phyloP scores from a whole-genome alignment of 2,888 invertebrate genomes.

The Drosophila merina region DNA sequence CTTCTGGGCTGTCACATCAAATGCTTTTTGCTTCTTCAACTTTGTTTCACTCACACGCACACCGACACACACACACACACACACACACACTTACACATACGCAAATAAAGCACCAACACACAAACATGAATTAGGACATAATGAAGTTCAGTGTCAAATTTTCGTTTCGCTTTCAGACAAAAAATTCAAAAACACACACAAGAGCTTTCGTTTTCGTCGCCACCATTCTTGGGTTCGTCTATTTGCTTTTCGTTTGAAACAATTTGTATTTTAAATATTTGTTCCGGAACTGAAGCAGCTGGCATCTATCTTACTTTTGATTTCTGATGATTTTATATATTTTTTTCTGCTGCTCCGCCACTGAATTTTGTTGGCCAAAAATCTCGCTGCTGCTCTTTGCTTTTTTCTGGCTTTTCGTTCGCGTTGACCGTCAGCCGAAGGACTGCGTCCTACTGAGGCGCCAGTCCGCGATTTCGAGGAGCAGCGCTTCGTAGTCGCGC shows the following conservation, averaged over 20 bases:
- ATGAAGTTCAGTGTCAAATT: slow-evolving; percentile 73
- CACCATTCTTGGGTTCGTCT: slow-evolving; percentile 44
- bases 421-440: slow-evolving; percentile 83
- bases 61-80: slow-evolving; percentile 21
- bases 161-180: slow-evolving; percentile 62
- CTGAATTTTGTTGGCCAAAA: slow-evolving; percentile 10
- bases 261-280: slow-evolving; percentile 24
- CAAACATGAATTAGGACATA: slow-evolving; percentile 20
- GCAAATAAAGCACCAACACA: slow-evolving; percentile 7
- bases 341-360: slow-evolving; percentile 7
- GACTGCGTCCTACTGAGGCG: slow-evolving; percentile 83
- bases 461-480: slow-evolving; percentile 48
- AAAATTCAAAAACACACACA: slow-evolving; percentile 43
- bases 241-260: slow-evolving; percentile 18
- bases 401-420: slow-evolving; percentile 61
- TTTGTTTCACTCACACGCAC: slow-evolving; percentile 33
- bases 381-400: slow-evolving; percentile 23
- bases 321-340: slow-evolving; percentile 8
- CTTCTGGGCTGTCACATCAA: slow-evolving; percentile 46
- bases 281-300: slow-evolving; percentile 3
- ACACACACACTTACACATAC: slow-evolving; percentile 20
- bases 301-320: slow-evolving; percentile 14
- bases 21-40: slow-evolving; percentile 19
- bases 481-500: slow-evolving; percentile 45
- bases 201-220: slow-evolving; percentile 56